Percentiles rank a stretch among this genome's conserved stretches.
Evolutionary conservation across 2,797 vertebrate species (phyloP).

Genomic region (Falco berigora): DNA sequence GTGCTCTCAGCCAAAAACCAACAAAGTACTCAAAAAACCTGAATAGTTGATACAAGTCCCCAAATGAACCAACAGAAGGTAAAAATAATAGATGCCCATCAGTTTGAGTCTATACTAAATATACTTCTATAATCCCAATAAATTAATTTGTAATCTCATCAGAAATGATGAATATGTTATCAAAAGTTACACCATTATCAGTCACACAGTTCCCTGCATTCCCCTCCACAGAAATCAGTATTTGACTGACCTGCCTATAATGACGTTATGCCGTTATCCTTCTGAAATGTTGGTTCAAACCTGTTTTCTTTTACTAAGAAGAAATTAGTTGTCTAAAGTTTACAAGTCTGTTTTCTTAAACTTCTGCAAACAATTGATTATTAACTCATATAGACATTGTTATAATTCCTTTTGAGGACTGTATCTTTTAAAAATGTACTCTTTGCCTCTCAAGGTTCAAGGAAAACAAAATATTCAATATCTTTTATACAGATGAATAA

Average conservation of each 20-base stretch:
- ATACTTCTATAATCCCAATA: not conserved
- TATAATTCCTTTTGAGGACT: not conserved
- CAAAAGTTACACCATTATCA: not conserved
- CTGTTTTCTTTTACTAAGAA: not conserved
- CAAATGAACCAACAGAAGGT: not conserved
- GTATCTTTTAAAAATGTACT: not conserved
- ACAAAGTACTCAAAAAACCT: not conserved
- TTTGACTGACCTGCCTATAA: not conserved
- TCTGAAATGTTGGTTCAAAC: not conserved
- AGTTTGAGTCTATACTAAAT: not conserved
- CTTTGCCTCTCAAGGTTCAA: not conserved
- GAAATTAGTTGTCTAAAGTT: not conserved
- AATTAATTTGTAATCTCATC: not conserved
- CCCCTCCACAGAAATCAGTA: not conserved
- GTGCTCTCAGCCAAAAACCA: not conserved
- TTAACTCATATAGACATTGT: not conserved
- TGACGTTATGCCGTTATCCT: not conserved
- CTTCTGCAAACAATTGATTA: not conserved
- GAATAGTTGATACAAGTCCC: not conserved
- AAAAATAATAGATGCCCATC: not conserved
- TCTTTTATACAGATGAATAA: not conserved
- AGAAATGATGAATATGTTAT: not conserved
- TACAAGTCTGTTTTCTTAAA: not conserved
- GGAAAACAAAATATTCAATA: not conserved
- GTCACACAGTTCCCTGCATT: not conserved